Base-by-base conservation (phyloP, 2,113 vertebrate genomes). In the Paratilapia polleni region DNA sequence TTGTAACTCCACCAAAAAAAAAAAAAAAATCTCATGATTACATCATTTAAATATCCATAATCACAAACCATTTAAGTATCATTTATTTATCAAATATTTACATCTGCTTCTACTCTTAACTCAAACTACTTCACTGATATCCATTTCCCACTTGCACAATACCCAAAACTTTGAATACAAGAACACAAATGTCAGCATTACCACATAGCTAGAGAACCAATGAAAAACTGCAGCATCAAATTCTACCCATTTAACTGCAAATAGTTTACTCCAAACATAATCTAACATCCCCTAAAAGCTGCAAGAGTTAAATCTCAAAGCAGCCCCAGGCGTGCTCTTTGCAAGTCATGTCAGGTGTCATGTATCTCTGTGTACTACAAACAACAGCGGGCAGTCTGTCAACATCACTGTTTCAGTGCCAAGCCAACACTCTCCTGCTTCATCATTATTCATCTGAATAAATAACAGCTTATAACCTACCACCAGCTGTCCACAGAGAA, bases 301-400 rank as follows among this genome's bases (percentile, higher is more conserved):
- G 59, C 49, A 41, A 63, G 43, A 3, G 73, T n/a, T 57, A 26
- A 41, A 57, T 31, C 49, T 73, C 24, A 20, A 70, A 61, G 58
- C 43, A 63, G 59, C 43, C 11, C 31, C 8, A 26, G 66, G 43
- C 1, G 3, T 31, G 66, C 66, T 31, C 49, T 82, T 63, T 12
- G 61, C 24, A n/a, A 26, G 13, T 8, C 11, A 7, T 24, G 47
- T 31, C 80, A 87, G 63, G 81, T 84, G 20, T 70, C 62, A 54
- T 63, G 52, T 6, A n/a, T 85, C 52, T 43, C 26, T 49, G 81
- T 62, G 20, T 83, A 60, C 28, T 43, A 73, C 68, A 78, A 82
- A 49, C 15, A 49, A 80, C 43, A 59, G 47, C 34, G 1, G 34
- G 56, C 11, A 20, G 31, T 14, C 62, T 7, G 14, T 85, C 34